phyloP scores from a whole-genome alignment of 2,113 vertebrate species.

The Rynchops niger region DNA sequence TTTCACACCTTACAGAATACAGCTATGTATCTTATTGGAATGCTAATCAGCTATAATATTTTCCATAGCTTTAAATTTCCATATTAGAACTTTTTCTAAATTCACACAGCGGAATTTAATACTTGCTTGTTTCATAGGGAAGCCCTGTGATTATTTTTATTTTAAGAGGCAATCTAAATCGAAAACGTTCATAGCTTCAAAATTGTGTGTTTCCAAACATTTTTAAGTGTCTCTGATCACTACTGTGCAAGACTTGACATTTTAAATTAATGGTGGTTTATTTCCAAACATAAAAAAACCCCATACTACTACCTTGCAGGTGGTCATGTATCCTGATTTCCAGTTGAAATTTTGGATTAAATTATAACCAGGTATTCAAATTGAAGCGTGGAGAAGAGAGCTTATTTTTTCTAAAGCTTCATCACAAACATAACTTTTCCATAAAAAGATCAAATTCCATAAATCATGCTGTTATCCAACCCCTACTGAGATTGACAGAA shows the following conservation, averaged over 20 bases:
- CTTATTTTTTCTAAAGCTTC: background rate
- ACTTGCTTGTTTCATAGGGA: background rate
- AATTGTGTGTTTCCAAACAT: background rate
- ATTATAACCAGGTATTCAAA: background rate
- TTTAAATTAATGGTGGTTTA: background rate
- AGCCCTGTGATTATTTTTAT: background rate
- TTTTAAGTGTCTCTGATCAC: background rate
- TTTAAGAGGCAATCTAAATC: background rate
- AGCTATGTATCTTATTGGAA: background rate
- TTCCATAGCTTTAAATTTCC: background rate
- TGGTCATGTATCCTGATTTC: background rate
- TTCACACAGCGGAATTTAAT: background rate
- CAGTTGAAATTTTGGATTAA: background rate
- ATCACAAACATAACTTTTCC: background rate
- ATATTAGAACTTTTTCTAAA: background rate
- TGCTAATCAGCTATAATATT: background rate
- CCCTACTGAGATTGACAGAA: background rate
- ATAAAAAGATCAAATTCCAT: background rate
- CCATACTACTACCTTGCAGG: background rate
- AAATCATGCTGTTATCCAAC: background rate
- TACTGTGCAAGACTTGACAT: background rate
- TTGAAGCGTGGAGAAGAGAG: background rate
- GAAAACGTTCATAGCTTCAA: background rate
- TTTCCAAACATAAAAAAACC: background rate
- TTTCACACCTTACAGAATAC: background rate